Percentiles rank a stretch among this genome's conserved stretches.
Evolutionary conservation across 2,888 invertebrate genomes (phyloP).

Genomic region (Conus canariensis): DNA sequence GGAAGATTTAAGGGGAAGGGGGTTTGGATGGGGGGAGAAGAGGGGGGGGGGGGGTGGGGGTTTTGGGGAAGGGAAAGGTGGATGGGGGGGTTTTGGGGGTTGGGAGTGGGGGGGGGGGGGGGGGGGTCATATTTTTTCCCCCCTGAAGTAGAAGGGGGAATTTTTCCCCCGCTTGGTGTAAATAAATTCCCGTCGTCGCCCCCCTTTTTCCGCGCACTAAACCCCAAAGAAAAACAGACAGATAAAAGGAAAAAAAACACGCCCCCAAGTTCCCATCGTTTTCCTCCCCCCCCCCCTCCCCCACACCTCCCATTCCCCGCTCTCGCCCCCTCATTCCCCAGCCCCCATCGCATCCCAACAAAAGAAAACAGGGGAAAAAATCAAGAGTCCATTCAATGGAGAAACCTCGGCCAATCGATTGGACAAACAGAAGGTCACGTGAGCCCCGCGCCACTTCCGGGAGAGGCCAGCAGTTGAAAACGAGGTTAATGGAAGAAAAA

Average conservation of each 20-base stretch:
- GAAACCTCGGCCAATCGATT: constrained; percentile 31
- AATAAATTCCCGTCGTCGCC: too few species aligned
- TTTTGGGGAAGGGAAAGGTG: too few species aligned
- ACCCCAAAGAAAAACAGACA: not conserved
- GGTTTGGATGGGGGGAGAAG: rapidly evolving
- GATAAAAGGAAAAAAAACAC: constrained; percentile 8
- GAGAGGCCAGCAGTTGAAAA: not conserved
- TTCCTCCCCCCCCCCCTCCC: not conserved
- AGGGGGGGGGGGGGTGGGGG: too few species aligned
- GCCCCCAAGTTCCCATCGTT: not conserved
- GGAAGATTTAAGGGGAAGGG: too few species aligned
- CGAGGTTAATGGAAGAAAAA: constrained; percentile 41
- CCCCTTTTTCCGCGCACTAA: not conserved
- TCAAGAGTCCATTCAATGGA: constrained; percentile 4
- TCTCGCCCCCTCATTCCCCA: not conserved
- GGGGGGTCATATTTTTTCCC: too few species aligned
- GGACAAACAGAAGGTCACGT: constrained; percentile 36
- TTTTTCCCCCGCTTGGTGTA: too few species aligned
- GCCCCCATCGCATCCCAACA: not conserved
- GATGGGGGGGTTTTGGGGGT: too few species aligned
- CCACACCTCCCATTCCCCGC: too few species aligned
- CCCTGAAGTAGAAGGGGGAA: too few species aligned
- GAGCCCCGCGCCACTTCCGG: constrained; percentile 25
- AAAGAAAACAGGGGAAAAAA: not conserved
- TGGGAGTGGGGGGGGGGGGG: too few species aligned